Evolutionary conservation across 2,113 vertebrate species (phyloP), one percentile per base, ranked within the genome.

Genomic region (Scortum barcoo): DNA sequence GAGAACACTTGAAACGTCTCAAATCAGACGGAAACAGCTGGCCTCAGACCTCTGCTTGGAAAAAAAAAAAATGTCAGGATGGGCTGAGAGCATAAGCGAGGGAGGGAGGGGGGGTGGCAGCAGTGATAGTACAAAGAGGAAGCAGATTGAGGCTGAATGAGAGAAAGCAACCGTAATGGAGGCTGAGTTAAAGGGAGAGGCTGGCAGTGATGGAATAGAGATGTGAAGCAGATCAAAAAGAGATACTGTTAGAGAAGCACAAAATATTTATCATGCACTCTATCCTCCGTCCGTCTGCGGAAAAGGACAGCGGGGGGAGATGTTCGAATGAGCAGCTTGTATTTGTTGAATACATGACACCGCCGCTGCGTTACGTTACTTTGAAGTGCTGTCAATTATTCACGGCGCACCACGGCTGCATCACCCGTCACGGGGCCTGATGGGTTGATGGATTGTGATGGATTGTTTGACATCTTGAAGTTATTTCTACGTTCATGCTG

Each of bases 1-100:
- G 58, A 84, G 84, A 88, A 71, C 76, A 84, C 85, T 88, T 78
- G 53, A 91, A 90, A 71, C 19, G 4, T 68, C 77, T 88, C 28
- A 67, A 87, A 90, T 87, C 80, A 88, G 86, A 88, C 76, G 17
- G 79, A 66, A 87, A 80, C 88, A 87, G 82, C 82, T 88, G 85
- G 75, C 75, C 84, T 87, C 70, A 77, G 80, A 92, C 75, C 79
- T 72, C 61, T 28, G 42, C 46, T 69, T 50, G 40, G 40, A 16
- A 28, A 65, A 65, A 63, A 65, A 81, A 58, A 50, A 48, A 68
- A 72, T 44, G 76, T 66, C 74, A 82, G 12, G 53, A 67, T 36
- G 51, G 80, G 42, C 44, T 54, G 69, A 83, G 71, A 80, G 71
- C 75, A 51, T 58, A 66, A 69, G 44, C 65, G 50, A 69, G 26